Conservation (phyloP, 2,113 vertebrate species). For the Ophiodon elongatus region DNA sequence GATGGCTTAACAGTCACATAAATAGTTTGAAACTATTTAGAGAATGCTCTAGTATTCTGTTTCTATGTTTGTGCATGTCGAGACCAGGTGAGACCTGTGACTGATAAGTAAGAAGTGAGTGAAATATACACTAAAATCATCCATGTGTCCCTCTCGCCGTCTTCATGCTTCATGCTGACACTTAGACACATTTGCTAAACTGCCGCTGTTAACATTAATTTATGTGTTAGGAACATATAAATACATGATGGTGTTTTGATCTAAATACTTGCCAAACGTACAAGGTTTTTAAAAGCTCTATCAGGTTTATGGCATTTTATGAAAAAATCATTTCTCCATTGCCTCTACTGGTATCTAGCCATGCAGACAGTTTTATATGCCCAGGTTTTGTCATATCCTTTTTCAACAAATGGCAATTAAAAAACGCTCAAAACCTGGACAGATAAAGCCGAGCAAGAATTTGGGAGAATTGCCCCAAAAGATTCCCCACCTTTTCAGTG, state of each 20-base stretch:
- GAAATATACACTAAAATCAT: background rate
- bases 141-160: background rate
- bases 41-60: slow-evolving; percentile 9
- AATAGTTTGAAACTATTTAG: slow-evolving; percentile 10
- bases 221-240: background rate
- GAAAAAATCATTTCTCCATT: background rate
- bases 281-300: background rate
- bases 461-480: background rate
- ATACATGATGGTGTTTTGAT: background rate
- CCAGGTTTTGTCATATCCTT: background rate
- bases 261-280: background rate
- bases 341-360: no score
- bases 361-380: no score
- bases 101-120: background rate
- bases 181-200: background rate
- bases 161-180: slow-evolving; percentile 1
- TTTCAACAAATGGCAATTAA: background rate
- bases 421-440: background rate
- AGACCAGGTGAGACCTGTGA: slow-evolving; percentile 24
- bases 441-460: background rate
- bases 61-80: slow-evolving; percentile 34
- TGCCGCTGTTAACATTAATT: background rate
- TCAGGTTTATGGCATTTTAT: background rate
- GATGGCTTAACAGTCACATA: slow-evolving; percentile 18
- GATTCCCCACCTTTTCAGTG: background rate